Evolutionary conservation across 37 sponge, comb jelly and placozoan genomes (phyloP).

Genomic region (Crambe crambe): DNA sequence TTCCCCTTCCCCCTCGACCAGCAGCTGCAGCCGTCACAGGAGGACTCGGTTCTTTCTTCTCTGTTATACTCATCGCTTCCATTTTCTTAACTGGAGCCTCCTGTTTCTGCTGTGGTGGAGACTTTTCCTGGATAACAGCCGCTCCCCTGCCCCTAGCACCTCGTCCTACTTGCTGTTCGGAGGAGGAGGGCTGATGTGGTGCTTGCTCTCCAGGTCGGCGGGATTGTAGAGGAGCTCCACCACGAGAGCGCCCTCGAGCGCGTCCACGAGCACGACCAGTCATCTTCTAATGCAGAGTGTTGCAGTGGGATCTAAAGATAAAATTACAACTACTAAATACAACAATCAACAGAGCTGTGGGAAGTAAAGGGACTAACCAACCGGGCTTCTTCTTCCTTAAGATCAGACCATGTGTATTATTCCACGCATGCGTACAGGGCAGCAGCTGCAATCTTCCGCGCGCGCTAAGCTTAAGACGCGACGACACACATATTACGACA

Average conservation of each 20-base stretch:
- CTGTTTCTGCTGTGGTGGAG: not conserved
- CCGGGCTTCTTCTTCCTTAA: no score
- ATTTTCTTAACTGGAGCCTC: conserved; percentile 1
- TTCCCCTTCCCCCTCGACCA: conserved; percentile 23
- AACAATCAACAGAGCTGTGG: no score
- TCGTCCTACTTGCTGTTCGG: conserved; percentile 52
- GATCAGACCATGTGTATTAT: no score
- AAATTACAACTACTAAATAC: no score
- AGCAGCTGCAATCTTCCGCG: no score
- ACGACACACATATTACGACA: no score
- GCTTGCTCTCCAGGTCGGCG: conserved; percentile 54
- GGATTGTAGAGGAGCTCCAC: conserved; percentile 9
- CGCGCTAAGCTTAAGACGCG: no score
- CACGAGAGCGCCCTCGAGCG: conserved; percentile 60
- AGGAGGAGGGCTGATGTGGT: not conserved
- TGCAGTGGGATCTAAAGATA: no score
- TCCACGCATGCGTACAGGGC: no score
- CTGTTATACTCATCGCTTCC: not conserved
- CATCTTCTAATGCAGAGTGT: no score
- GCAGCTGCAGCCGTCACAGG: conserved; percentile 4
- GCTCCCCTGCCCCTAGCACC: conserved; percentile 59
- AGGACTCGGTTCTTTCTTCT: not conserved
- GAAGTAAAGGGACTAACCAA: no score
- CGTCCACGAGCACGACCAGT: conserved; percentile 48
- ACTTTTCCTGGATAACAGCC: conserved; percentile 11